A percentile compares a stretch with the other conserved stretches of the same genome.
Evolutionary conservation across 2,113 vertebrate species (phyloP).

Genomic region (Lophius piscatorius): DNA sequence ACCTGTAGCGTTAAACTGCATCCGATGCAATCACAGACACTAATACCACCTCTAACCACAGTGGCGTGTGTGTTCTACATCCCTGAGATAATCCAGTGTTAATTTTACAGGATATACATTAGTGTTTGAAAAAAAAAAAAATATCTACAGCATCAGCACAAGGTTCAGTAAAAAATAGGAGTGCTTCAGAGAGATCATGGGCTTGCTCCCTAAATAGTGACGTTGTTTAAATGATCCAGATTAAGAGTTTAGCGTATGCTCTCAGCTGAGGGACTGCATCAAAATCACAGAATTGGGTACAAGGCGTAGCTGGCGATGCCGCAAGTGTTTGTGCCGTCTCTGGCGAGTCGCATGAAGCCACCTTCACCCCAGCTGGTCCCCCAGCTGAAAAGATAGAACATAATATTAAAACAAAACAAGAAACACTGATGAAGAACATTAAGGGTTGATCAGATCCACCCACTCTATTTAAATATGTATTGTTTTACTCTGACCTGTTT

Average conservation of each 20-base stretch:
- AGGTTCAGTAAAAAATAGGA: not conserved
- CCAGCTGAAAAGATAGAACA: slow-evolving; percentile 65
- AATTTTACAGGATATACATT: too few species aligned
- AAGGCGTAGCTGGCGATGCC: slow-evolving; percentile 81
- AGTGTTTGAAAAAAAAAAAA: too few species aligned
- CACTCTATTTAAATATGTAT: fast-evolving
- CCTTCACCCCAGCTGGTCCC: slow-evolving; percentile 80
- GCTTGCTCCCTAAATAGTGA: not conserved
- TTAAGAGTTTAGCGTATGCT: not conserved
- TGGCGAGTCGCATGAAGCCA: slow-evolving; percentile 78
- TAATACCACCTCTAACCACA: too few species aligned
- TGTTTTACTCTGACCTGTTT: slow-evolving; percentile 77
- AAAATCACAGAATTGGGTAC: slow-evolving; percentile 77
- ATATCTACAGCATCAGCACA: too few species aligned
- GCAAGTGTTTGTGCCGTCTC: slow-evolving; percentile 76
- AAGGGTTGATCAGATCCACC: not conserved
- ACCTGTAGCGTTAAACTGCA: too few species aligned
- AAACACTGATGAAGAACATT: not conserved
- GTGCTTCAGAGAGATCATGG: not conserved
- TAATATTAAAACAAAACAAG: not conserved
- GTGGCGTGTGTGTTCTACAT: not conserved
- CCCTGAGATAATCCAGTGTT: not conserved
- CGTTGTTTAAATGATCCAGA: not conserved
- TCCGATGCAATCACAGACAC: too few species aligned
- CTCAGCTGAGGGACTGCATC: not conserved